phyloP scores from a whole-genome alignment of 1,140 invertebrate genomes.

The Brachionus koreanus region DNA sequence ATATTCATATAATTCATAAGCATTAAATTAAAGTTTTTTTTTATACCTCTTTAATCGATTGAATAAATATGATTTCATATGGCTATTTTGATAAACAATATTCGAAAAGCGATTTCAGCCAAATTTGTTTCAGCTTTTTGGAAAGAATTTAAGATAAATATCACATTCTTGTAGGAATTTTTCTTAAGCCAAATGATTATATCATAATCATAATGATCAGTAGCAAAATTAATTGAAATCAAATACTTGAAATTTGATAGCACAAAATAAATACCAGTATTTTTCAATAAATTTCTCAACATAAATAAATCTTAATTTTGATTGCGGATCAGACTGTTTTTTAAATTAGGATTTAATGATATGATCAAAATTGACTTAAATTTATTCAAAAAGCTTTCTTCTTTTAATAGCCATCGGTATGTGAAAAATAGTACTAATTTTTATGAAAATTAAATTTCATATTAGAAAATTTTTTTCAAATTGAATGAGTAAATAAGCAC shows the following conservation, averaged over 20 bases:
- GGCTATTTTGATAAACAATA: neutral
- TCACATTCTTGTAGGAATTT: neutral
- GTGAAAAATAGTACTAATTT: too few species aligned
- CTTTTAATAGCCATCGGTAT: neutral
- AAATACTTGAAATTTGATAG: constrained; percentile 4
- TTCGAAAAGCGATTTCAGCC: neutral
- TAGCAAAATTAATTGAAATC: neutral
- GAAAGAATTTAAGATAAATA: neutral
- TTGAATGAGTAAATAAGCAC: too few species aligned
- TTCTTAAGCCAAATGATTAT: neutral
- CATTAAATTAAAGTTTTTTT: neutral
- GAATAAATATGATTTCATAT: neutral
- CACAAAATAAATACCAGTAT: neutral
- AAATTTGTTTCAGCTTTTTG: neutral
- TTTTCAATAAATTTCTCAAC: neutral
- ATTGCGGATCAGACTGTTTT: neutral
- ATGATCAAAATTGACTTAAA: too few species aligned
- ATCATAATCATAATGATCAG: neutral
- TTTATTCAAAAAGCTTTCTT: too few species aligned
- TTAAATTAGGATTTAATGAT: neutral
- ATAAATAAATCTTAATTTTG: neutral
- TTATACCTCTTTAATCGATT: neutral
- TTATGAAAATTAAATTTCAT: too few species aligned
- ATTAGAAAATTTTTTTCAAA: too few species aligned
- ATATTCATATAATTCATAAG: neutral